Base-by-base conservation (phyloP, 1,140 invertebrate species). In the Batillaria attramentaria region DNA sequence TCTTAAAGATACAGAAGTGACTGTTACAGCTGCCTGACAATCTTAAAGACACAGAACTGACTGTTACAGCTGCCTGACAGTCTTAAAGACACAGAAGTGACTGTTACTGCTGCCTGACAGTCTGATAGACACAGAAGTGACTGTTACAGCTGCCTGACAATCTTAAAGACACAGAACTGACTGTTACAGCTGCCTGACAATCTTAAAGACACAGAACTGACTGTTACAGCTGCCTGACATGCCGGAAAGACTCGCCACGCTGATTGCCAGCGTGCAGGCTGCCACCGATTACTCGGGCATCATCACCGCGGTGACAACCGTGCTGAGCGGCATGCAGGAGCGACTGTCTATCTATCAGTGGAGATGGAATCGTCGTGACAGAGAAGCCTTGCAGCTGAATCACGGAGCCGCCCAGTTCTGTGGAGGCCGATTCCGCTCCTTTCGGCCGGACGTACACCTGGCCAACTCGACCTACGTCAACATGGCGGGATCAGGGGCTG, bases 171-270 rank as follows among this genome's bases (percentile, higher is more conserved):
- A 35, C 74, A 50, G 46, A 13, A 50, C 46, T 13, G 13, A 50
- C 24, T 50, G 13, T 50, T 50, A 50, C n/a, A n/a, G n/a, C n/a
- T n/a, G 46, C 46, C 10, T 13, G 24, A 24, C 13, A 50, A 50
- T 50, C 24, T 50, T 50, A 50, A 50, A 50, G n/a, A 62, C n/a
- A 13, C 57, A 28, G n/a, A 13, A 0, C 5, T 62, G 57, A 1
- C 3, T 42, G 39, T 70, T n/a, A 16, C 43, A 72, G 43, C 28
- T 46, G 46, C 72, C 35, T 28, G 35, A 37, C 1, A 68, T 79
- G 62, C 78, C 78, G 24, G 16, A 60, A 37, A 72, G 69, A 35
- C 66, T 79, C 37, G 65, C 60, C 18, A 37, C 20, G 24, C 72
- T 79, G 16, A 70, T 79, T 1, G 46, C 28, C 28, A 13, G 6